Evolutionary conservation across 35 echinoderm and acorn worm genomes (phyloP).

Genomic region (Lytechinus variegatus): DNA sequence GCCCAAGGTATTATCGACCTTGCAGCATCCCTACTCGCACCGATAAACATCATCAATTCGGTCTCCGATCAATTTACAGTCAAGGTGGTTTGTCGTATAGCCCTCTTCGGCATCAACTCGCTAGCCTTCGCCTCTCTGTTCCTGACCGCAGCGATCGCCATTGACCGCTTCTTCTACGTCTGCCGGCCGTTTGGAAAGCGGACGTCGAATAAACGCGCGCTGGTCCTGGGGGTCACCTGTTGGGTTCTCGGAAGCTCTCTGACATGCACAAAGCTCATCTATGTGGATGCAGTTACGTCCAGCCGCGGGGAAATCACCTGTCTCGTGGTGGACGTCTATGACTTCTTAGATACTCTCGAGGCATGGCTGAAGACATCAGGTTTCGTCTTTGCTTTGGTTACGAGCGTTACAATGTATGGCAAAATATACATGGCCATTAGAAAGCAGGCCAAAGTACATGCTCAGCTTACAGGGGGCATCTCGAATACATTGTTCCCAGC

Average conservation of each 20-base stretch:
- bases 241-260: slow-evolving; percentile 1
- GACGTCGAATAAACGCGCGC: not conserved
- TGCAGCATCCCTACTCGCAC: slow-evolving; percentile 42
- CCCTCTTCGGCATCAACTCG: slow-evolving; percentile 41
- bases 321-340: slow-evolving; percentile 19
- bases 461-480: not conserved
- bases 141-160: slow-evolving; percentile 22
- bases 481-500: not conserved
- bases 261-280: slow-evolving; percentile 33
- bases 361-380: slow-evolving; percentile 46
- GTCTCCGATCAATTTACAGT: not conserved
- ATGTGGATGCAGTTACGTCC: not conserved
- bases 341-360: slow-evolving; percentile 19
- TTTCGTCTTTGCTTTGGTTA: slow-evolving; percentile 30
- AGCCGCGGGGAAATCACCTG: not conserved
- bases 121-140: slow-evolving; percentile 28
- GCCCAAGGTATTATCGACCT: slow-evolving; percentile 30
- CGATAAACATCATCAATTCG: slow-evolving; percentile 38
- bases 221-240: not conserved
- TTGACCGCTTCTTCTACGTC: slow-evolving; percentile 29
- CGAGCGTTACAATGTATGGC: not conserved
- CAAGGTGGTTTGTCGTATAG: slow-evolving; percentile 22
- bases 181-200: slow-evolving; percentile 33
- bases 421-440: not conserved
- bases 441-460: slow-evolving; percentile 35